Evolutionary conservation across 2,113 vertebrate species (phyloP), one percentile per base, ranked within the genome.

Genomic region (Pterocles burchelli): DNA sequence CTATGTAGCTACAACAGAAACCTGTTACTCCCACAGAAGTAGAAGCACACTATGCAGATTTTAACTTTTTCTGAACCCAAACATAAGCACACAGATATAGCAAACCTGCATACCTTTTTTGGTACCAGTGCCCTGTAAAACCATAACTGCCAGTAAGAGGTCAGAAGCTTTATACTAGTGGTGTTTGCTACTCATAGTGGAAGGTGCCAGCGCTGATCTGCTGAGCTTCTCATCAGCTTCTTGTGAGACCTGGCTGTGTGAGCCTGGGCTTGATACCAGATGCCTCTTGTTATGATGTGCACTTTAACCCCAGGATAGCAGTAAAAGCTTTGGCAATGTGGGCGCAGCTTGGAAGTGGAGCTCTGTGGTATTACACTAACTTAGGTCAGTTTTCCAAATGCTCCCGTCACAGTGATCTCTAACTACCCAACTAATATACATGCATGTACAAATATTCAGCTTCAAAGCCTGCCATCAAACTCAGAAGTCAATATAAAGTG

Each of bases 51-150:
- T 33, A 17, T 0, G 1, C 3, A 45, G 26, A 33, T n/a, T 85
- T 21, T 3, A 20, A 2, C 17, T 66, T 72, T 72, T 67, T 72
- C 72, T 76, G 63, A 76, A 55, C 4, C 5, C 31, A 67, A 59
- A 63, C 21, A 41, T 29, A 38, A 72, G 6, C 9, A 67, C 26
- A 34, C 0, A 1, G 28, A 43, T 10, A 24, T 0, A 62, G 2
- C 11, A 79, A 75, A 90, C 38, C 2, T n/a, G 10, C 8, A 6
- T 7, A 10, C 2, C 31, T 25, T 24, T 43, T 57, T 51, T 31
- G 6, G 2, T 28, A 52, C 2, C 18, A 43, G 10, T 17, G 15
- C 7, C 52, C 26, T 62, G 43, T 36, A 51, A 49, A 84, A 63
- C 26, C 9, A 3, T 28, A 74, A 22, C 5, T 5, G 7, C 14